Base-by-base conservation (phyloP, 2,888 invertebrate species). In the Epinotia demarniana region DNA sequence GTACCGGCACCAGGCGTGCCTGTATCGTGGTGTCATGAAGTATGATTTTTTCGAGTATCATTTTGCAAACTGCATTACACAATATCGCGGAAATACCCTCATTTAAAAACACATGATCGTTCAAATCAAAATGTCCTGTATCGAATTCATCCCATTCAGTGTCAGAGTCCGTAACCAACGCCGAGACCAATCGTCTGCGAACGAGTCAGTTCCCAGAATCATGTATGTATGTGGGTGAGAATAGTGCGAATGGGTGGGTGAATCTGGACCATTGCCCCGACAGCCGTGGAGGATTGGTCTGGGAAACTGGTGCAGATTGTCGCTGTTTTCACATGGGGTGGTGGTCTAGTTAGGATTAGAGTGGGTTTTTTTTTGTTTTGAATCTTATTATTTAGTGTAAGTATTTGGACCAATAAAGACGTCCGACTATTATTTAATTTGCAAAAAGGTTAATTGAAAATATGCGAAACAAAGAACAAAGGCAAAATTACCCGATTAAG, bases 291-390 rank as follows among this genome's bases (percentile, higher is more conserved):
- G 79, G 91, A 92, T 91, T 55, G 79, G 82, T 46, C 87, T 92
- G 92, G 90, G 90, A 93, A 91, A 81, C 80, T 79, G 53, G 74
- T 75, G 66, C 84, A 84, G 86, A 85, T 84, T 84, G 81, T 81
- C 70, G 70, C 78, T 62, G 68, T 78, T 68, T 70, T 72, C 73
- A 66, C 69, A 77, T 67, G 69, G 64, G 55, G 46, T 62, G 61
- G 46, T 39, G 43, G 27, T 43, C 71, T 75, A n/a, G 66, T 75
- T 71, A 67, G 75, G 57, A 64, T 11, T 27, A 1, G 46, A 18
- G 9, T 49, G 11, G 9, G 53, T 53, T 39, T 3, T 27, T 27
- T 23, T 64, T 16, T 64, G 19, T 23, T 27, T 23, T 27, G 5
- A 23, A 27, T 49, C 16, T 64, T 19, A 0, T 39, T 39, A 39